Evolutionary conservation across 2,888 invertebrate species (phyloP).

Genomic region (Ellobium chinense): DNA sequence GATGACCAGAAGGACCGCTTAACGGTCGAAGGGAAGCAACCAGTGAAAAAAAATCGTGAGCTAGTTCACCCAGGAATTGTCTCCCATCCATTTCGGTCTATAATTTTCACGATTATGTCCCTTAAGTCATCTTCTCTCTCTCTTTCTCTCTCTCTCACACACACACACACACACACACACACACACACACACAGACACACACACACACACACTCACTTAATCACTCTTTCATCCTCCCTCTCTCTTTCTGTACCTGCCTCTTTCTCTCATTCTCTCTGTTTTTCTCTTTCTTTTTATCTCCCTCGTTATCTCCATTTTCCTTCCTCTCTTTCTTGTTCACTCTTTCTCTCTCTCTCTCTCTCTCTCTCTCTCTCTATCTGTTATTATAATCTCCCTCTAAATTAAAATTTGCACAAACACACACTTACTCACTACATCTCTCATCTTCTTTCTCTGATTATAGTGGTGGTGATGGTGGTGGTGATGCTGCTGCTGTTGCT

Average conservation of each 20-base stretch:
- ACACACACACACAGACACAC: slow-evolving; percentile 23
- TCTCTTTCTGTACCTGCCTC: neutral
- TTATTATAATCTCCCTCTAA: too few species aligned
- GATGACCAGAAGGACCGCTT: too few species aligned
- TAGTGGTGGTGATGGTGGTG: too few species aligned
- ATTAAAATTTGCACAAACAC: neutral
- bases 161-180: neutral
- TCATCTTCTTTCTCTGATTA: too few species aligned
- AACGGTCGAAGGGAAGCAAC: too few species aligned
- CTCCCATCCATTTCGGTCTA: too few species aligned
- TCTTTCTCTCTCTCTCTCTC: neutral
- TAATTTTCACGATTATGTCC: too few species aligned
- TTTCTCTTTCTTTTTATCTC: neutral
- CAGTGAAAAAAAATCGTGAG: too few species aligned
- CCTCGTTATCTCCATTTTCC: neutral
- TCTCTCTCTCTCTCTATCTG: neutral
- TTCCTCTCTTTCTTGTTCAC: neutral
- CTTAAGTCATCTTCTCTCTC: neutral
- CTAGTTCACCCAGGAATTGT: too few species aligned
- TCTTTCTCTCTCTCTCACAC: neutral
- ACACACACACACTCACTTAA: neutral
- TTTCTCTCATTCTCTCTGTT: slow-evolving; percentile 2
- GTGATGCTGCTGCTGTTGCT: too few species aligned
- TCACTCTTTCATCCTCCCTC: slow-evolving; percentile 4
- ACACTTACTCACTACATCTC: neutral